Base-by-base conservation (phyloP, 2,797 vertebrate species). In the Schizopygopsis pylzovi region DNA sequence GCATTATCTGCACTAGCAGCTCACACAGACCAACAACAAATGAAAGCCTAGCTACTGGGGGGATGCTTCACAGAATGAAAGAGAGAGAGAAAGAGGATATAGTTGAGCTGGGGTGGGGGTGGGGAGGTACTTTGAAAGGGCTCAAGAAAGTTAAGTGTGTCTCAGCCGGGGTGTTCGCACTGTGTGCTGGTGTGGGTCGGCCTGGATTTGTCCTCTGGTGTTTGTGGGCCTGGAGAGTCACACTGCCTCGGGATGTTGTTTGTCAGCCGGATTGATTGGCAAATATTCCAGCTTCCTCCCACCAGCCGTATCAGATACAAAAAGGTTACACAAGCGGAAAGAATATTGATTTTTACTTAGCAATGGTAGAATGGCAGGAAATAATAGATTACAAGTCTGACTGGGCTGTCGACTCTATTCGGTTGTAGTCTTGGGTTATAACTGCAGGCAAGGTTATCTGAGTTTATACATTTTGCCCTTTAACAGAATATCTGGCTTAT, bases 291-390 rank as follows among this genome's bases (percentile, higher is more conserved):
- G 94, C 94, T 89, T 94, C 91, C 93, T 92, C 89, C 91, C 85
- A 78, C 81, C 77, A 65, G 59, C 61, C 84, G 18, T 89, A 92
- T 92, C 94, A 93, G 96, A 96, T 96, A 95, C 84, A 85, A 94
- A 95, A 75, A 89, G 94, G 93, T 93, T 93, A 92, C 94, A 95
- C 95, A 95, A 95, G 95, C 94, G 93, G 91, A 94, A 92, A 88
- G 91, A 86, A 92, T 92, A 97, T 96, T 91, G 96, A 96, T 96
- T 97, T 96, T 95, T 92, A 89, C 94, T 96, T 95, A 94, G 95
- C 71, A 89, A 94, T 90, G 94, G 93, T 94, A 91, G 94, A 93
- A 91, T 91, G 93, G 93, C 92, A 93, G 95, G 95, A 97, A 96
- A 94, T 93, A 91, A 96, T 95, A 95, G 94, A 96, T 96, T 96